Evolutionary conservation across 2,113 vertebrate species (phyloP), one percentile per base, ranked within the genome.

Genomic region (Sylvilagus bachmani): DNA sequence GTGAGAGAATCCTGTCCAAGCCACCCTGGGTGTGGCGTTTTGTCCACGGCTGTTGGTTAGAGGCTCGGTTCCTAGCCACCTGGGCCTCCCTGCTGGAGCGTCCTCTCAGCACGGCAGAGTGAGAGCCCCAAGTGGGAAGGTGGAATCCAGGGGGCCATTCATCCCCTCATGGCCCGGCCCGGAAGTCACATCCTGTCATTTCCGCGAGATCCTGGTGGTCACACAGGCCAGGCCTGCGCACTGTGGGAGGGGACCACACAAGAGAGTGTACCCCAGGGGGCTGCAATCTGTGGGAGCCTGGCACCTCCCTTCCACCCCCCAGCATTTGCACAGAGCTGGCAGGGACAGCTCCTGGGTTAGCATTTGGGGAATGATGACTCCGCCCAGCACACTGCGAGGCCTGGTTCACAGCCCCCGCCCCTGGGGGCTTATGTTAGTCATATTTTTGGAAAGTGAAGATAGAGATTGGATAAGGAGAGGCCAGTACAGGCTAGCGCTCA

Each of bases 391-490:
- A 17, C 0, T 36, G 10, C 29, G 55, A 82, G 53, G 75, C 61
- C 93, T 83, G 10, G 33, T 5, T 6, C 53, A 11, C 27, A 31
- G 55, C 29, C 22, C 69, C 58, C 70, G 38, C 3, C 17, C 89
- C 21, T 12, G 49, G 81, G 82, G 66, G 11, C 14, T 79, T 55
- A 11, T 2, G 14, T 86, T 64, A 58, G 14, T 58, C 55, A 58
- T 58, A 17, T 66, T 81, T 80, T 92, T 31, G 49, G 62, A 85
- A 93, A 93, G 38, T 70, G 85, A 88, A 73, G 11, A 22, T 17
- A 86, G 27, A 81, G 62, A 44, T 62, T 75, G 62, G 90, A 29
- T 64, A 81, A 38, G 53, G 49, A 78, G 38, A 86, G 10, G 31
- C 33, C 21, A 19, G 33, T 67, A 17, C 55, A 53, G 69, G 19